Conservation (phyloP, 2,797 vertebrate genomes). For the Oreonectes daqikongensis region DNA sequence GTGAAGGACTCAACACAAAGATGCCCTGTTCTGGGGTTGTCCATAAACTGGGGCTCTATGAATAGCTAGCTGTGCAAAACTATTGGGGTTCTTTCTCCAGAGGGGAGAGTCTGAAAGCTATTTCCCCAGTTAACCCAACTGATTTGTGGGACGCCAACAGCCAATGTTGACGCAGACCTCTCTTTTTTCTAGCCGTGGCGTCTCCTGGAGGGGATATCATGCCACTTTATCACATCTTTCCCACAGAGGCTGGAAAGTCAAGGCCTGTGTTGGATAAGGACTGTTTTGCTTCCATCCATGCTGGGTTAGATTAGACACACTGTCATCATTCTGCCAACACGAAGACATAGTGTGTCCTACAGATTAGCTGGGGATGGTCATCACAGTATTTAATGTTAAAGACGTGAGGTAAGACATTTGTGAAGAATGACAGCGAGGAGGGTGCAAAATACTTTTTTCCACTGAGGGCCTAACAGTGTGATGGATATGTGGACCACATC, state of each 20-base stretch:
- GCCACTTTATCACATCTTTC: constrained; percentile 55
- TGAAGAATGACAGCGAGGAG: neutral
- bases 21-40: constrained; percentile 62
- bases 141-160: constrained; percentile 59
- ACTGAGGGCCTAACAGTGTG: neutral
- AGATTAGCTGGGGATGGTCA: constrained; percentile 20
- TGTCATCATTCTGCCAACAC: constrained; percentile 37
- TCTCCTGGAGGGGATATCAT: constrained; percentile 48
- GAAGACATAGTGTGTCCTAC: constrained; percentile 18
- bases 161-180: constrained; percentile 53
- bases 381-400: constrained; percentile 9
- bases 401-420: constrained; percentile 21
- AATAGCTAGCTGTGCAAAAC: constrained; percentile 71
- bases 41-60: constrained; percentile 67
- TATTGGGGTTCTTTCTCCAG: constrained; percentile 34
- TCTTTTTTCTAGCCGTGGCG: constrained; percentile 18
- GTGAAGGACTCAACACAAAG: constrained; percentile 69
- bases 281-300: constrained; percentile 13
- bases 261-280: constrained; percentile 25
- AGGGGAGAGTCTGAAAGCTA: constrained; percentile 56
- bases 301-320: constrained; percentile 34
- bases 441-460: neutral
- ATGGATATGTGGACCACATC: constrained; percentile 19
- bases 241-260: constrained; percentile 45
- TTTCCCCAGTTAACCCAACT: constrained; percentile 54